A percentile compares a stretch with the other conserved stretches of the same genome.
phyloP scores from a whole-genome alignment of 2,888 invertebrate genomes.

The Plagodis dolabraria region DNA sequence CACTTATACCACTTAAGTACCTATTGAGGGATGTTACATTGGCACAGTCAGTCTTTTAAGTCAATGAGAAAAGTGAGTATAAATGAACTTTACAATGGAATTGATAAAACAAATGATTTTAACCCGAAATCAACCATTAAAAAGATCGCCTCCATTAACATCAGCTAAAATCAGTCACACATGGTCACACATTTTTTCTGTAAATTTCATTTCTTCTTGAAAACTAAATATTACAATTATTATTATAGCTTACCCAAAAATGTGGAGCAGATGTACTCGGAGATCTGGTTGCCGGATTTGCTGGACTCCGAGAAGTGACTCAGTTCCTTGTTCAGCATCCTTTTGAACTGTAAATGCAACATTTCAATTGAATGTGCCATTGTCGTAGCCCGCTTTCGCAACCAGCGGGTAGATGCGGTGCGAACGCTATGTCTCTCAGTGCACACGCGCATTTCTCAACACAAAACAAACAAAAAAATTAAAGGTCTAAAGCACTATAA shows the following conservation, averaged over 20 bases:
- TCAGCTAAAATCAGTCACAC: no score
- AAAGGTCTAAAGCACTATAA: slow-evolving; percentile 23
- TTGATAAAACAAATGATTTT: no score
- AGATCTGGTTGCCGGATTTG: slow-evolving; percentile 99
- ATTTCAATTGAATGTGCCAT: slow-evolving; percentile 78
- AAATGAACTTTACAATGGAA: no score
- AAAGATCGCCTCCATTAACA: no score
- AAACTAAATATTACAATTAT: background rate
- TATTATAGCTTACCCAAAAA: slow-evolving; percentile 94
- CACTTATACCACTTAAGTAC: no score
- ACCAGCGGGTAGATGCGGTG: slow-evolving; percentile 68
- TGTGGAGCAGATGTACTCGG: slow-evolving; percentile 99
- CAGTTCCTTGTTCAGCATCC: slow-evolving; percentile 99
- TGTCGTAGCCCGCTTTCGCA: slow-evolving; percentile 63
- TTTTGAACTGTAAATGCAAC: slow-evolving; percentile 94
- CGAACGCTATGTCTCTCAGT: slow-evolving; percentile 73
- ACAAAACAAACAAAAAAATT: slow-evolving; percentile 45
- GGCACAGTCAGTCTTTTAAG: no score
- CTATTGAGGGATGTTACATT: no score
- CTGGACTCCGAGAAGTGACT: slow-evolving; percentile 99
- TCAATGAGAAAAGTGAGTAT: no score
- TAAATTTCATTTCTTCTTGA: no score
- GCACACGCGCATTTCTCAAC: slow-evolving; percentile 78
- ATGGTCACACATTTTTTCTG: no score
- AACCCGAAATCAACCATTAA: no score